Evolutionary conservation across 2,888 invertebrate species (phyloP).

Genomic region (Metalampra italica): DNA sequence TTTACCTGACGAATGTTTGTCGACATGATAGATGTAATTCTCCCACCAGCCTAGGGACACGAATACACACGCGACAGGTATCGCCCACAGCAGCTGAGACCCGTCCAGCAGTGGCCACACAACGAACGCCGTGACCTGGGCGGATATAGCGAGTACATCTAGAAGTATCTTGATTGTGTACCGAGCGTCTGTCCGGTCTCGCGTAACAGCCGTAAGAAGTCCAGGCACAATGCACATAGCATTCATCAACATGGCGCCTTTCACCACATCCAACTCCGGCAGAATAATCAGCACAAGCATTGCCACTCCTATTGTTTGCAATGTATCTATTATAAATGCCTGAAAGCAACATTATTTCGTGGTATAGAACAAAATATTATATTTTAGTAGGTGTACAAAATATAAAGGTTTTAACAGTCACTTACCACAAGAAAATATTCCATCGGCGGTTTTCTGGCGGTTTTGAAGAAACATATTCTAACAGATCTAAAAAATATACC

Average conservation of each 20-base stretch:
- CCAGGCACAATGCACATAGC: conserved; percentile 90
- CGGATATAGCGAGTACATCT: conserved; percentile 80
- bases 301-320: conserved; percentile 88
- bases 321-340: conserved; percentile 85
- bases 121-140: conserved; percentile 83
- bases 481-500: conserved; percentile 84
- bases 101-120: conserved; percentile 82
- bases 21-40: conserved; percentile 80
- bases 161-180: conserved; percentile 59
- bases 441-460: conserved; percentile 75
- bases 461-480: conserved; percentile 86
- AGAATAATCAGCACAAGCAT: conserved; percentile 86
- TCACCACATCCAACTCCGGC: conserved; percentile 88
- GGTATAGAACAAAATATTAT: no score
- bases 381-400: no score
- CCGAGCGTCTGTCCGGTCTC: conserved; percentile 51
- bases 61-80: conserved; percentile 81
- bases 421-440: conserved; percentile 78
- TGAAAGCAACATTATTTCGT: conserved; percentile 28
- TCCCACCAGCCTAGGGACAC: conserved; percentile 92
- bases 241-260: conserved; percentile 90
- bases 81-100: conserved; percentile 74
- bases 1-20: conserved; percentile 46
- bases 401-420: background rate
- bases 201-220: conserved; percentile 80